Evolutionary conservation across 2,113 vertebrate species (phyloP).

Genomic region (Seriola quinqueradiata): DNA sequence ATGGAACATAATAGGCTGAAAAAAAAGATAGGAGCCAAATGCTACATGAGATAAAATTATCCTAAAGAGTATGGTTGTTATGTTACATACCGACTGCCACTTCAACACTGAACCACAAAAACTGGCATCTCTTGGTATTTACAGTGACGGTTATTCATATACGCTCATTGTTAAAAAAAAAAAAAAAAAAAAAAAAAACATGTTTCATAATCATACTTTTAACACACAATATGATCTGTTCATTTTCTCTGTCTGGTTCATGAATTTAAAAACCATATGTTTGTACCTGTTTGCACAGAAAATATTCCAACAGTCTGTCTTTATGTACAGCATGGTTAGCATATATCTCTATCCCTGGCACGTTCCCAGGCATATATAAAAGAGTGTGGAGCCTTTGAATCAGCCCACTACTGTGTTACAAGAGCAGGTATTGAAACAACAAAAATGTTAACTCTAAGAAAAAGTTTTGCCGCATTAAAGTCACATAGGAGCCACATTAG

Average conservation of each 20-base stretch:
- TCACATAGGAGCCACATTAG: constrained; percentile 84
- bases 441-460: constrained; percentile 73
- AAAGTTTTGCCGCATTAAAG: constrained; percentile 84
- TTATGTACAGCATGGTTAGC: constrained; percentile 32
- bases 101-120: neutral
- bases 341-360: constrained; percentile 66
- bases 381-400: constrained; percentile 63
- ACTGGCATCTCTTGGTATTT: neutral
- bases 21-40: constrained; percentile 9
- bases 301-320: constrained; percentile 24
- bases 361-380: constrained; percentile 57
- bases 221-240: constrained; percentile 7
- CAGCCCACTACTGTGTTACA: constrained; percentile 68
- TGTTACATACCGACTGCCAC: neutral
- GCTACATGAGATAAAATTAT: neutral
- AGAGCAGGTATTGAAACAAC: constrained; percentile 71
- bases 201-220: neutral
- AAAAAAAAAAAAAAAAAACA: neutral
- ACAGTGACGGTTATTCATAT: constrained; percentile 3
- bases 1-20: neutral
- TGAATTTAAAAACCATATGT: constrained; percentile 20
- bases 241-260: neutral
- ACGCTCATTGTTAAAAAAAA: neutral
- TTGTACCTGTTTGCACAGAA: constrained; percentile 34
- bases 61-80: neutral